Evolutionary conservation across 1,140 invertebrate genomes (phyloP).

Genomic region (Meloidogyne exigua): DNA sequence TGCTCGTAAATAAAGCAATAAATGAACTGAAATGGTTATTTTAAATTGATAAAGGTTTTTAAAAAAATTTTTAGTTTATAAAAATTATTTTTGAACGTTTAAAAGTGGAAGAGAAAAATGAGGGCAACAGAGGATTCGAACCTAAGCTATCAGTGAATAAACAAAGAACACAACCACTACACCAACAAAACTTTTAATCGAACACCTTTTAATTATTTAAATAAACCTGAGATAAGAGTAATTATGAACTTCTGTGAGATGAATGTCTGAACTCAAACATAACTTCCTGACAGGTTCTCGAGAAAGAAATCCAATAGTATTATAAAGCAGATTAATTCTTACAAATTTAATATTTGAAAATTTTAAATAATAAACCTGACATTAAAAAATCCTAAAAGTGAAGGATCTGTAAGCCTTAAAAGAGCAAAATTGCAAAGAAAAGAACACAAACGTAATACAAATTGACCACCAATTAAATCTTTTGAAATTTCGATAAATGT

Average conservation of each 20-base stretch:
- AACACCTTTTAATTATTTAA: neutral
- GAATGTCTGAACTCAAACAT: conserved; percentile 40
- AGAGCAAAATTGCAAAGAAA: conserved; percentile 51
- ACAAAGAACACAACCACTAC: neutral
- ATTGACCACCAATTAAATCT: conserved; percentile 17
- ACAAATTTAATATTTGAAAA: conserved; percentile 10
- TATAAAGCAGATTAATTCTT: conserved; percentile 42
- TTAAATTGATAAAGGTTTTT: too few species aligned
- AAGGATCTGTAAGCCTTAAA: conserved; percentile 38
- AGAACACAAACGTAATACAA: conserved; percentile 37
- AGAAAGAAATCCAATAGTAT: conserved; percentile 42
- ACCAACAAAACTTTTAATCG: neutral
- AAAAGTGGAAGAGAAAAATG: neutral
- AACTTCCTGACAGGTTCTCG: conserved; percentile 47
- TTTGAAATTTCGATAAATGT: neutral
- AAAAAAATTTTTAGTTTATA: too few species aligned
- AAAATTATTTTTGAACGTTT: conserved; percentile 16
- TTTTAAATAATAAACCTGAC: conserved; percentile 35
- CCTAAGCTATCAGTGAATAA: too few species aligned
- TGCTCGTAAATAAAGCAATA: conserved; percentile 27
- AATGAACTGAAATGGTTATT: conserved; percentile 33
- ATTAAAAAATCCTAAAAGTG: conserved; percentile 48
- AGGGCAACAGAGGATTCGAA: too few species aligned
- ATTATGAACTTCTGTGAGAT: conserved; percentile 24
- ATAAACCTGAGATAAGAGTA: conserved; percentile 41